A percentile compares a stretch with the other conserved stretches of the same genome.
These are phyloP conservation scores for Sinocyclocheilus anophthalmus DNA, from an alignment of 2,113 vertebrate species.

Conservation along the genomic window DNA sequence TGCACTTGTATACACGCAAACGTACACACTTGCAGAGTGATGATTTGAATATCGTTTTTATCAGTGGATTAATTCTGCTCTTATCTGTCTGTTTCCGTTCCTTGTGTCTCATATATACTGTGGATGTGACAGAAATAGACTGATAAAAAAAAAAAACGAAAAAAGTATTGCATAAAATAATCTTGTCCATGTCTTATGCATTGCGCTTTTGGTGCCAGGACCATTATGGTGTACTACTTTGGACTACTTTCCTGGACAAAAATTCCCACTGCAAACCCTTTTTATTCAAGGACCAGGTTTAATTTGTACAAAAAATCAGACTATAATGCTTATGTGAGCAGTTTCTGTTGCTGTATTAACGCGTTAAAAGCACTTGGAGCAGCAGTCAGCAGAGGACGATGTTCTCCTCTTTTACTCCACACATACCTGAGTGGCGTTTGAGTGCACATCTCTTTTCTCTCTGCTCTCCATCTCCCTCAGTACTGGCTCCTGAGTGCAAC, in stretches of 20 bases:
- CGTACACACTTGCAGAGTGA: not conserved
- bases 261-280: not conserved
- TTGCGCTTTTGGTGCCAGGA: not conserved
- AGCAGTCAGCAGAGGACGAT: conserved; percentile 31
- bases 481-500: not conserved
- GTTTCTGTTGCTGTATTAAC: not conserved
- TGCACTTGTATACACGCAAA: not conserved
- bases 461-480: not conserved
- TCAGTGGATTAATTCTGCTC: not conserved
- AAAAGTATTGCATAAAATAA: not conserved
- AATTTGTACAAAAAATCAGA: not conserved
- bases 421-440: conserved; percentile 14
- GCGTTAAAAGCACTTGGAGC: not conserved
- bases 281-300: not conserved
- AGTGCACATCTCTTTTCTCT: conserved; percentile 17
- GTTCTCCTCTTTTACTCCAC: conserved; percentile 16
- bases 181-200: not conserved
- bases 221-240: not conserved
- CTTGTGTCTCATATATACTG: not conserved
- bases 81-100: not conserved
- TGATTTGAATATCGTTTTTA: not conserved
- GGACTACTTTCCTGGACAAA: not conserved
- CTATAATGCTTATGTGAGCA: not conserved
- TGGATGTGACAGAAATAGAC: conserved; percentile 22
- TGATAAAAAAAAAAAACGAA: not conserved